These are phyloP conservation scores for Diachasma alloeum DNA, from an alignment of 1,140 invertebrate genomes.

Conservation along the genomic window DNA sequence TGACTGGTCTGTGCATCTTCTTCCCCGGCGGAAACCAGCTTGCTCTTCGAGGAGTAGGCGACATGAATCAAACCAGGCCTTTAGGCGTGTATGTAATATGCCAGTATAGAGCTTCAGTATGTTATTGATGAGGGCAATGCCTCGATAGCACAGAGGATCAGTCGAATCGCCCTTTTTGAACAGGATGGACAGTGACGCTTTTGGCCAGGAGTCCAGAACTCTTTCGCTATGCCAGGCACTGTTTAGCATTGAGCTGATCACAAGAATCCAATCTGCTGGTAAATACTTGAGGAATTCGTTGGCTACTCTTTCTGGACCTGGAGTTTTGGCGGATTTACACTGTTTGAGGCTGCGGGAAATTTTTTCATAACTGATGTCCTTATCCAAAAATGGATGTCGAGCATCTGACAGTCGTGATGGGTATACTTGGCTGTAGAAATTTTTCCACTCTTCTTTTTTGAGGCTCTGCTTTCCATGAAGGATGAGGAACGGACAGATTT, in stretches of 20 bases:
- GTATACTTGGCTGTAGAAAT: neutral
- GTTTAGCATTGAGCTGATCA: too few relatives aligned
- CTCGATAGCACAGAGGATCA: too few relatives aligned
- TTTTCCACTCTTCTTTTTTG: neutral
- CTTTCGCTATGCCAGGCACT: too few relatives aligned
- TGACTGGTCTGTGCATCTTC: slow-evolving; percentile 35
- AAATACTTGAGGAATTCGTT: slow-evolving; percentile 24
- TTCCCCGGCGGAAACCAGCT: slow-evolving; percentile 35
- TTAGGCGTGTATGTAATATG: slow-evolving; percentile 29
- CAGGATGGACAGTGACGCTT: too few relatives aligned
- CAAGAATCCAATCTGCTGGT: neutral
- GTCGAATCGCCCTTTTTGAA: too few relatives aligned
- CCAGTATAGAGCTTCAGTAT: slow-evolving; percentile 28
- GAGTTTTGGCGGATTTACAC: slow-evolving; percentile 24
- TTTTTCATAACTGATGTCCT: neutral
- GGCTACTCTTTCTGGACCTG: too few relatives aligned
- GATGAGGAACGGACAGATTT: neutral
- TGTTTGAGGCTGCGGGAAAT: neutral
- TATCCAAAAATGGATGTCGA: neutral
- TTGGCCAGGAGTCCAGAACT: too few relatives aligned
- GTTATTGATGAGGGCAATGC: too few relatives aligned
- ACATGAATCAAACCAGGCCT: slow-evolving; percentile 25
- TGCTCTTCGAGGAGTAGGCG: slow-evolving; percentile 36
- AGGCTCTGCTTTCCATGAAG: neutral
- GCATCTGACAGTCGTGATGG: neutral